Percentiles rank a stretch among this genome's conserved stretches.
These are phyloP conservation scores for Ophiothrix spiculata DNA, from an alignment of 35 echinoderm and acorn worm genomes.

Conservation along the genomic window DNA sequence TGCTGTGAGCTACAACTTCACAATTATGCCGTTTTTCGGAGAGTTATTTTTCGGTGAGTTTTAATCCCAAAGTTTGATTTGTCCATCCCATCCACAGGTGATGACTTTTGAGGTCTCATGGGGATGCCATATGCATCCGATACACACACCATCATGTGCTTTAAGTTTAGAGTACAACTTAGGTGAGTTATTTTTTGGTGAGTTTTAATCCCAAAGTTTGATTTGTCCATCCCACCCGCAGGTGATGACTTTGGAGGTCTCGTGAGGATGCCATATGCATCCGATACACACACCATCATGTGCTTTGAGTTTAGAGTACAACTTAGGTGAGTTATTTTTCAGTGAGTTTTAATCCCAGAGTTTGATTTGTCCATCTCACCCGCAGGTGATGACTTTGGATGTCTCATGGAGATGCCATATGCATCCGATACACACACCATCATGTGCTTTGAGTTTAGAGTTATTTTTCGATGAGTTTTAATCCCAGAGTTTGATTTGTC, in stretches of 20 bases:
- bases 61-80: conserved; percentile 98
- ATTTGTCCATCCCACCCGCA: conserved; percentile 99
- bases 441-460: conserved; percentile 92
- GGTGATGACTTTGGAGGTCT: conserved; percentile 97
- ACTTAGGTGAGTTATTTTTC: too few relatives aligned
- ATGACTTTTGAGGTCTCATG: conserved; percentile 99
- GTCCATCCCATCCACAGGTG: conserved; percentile 99
- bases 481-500: conserved; percentile 98
- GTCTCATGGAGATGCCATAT: conserved; percentile 98
- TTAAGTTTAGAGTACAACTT: conserved; percentile 93
- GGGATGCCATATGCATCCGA: conserved; percentile 96
- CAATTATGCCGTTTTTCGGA: too few relatives aligned
- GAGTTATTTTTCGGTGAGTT: too few relatives aligned
- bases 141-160: conserved; percentile 95
- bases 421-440: conserved; percentile 95
- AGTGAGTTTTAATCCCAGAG: too few relatives aligned
- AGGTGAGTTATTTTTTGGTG: too few relatives aligned
- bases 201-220: conserved; percentile 98
- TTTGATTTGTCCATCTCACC: conserved; percentile 99
- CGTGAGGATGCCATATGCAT: conserved; percentile 95
- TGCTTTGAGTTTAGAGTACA: conserved; percentile 92
- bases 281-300: conserved; percentile 97
- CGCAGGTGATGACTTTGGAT: conserved; percentile 97
- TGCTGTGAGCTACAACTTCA: too few relatives aligned
- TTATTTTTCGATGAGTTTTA: too few relatives aligned